Conservation (phyloP, 1,140 invertebrate species). For the Sarcophaga peregrina region DNA sequence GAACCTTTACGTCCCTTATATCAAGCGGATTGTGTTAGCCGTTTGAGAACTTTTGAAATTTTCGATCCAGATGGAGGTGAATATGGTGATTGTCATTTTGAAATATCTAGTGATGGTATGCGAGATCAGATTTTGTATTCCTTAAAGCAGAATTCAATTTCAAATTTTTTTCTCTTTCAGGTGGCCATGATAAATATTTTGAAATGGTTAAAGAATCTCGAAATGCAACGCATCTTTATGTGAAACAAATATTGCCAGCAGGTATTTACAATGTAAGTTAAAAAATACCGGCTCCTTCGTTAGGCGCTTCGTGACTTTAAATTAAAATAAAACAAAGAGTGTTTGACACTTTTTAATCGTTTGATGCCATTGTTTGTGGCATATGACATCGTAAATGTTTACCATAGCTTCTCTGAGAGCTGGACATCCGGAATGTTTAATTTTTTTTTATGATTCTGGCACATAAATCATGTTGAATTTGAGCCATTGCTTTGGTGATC, state of each 20-base stretch:
- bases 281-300: no score
- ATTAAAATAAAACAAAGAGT: no score
- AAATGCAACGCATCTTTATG: slow-evolving; percentile 40
- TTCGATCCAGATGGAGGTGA: slow-evolving; percentile 46
- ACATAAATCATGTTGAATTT: no score
- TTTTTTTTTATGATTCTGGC: no score
- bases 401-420: no score
- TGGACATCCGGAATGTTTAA: no score
- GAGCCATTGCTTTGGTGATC: no score
- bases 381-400: neutral
- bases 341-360: no score
- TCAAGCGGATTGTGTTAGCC: slow-evolving; percentile 48
- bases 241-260: slow-evolving; percentile 12
- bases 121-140: neutral
- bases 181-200: slow-evolving; percentile 44
- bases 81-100: slow-evolving; percentile 46
- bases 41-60: slow-evolving; percentile 45
- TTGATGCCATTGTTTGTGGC: neutral
- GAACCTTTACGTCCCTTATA: slow-evolving; percentile 47
- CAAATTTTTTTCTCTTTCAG: slow-evolving; percentile 19
- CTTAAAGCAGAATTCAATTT: neutral
- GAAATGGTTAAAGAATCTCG: slow-evolving; percentile 37
- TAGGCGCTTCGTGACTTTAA: neutral
- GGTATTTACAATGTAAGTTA: slow-evolving; percentile 38
- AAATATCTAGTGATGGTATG: slow-evolving; percentile 37